These are phyloP conservation scores for Ormia ochracea DNA, from an alignment of 2,888 invertebrate species.

Conservation along the genomic window DNA sequence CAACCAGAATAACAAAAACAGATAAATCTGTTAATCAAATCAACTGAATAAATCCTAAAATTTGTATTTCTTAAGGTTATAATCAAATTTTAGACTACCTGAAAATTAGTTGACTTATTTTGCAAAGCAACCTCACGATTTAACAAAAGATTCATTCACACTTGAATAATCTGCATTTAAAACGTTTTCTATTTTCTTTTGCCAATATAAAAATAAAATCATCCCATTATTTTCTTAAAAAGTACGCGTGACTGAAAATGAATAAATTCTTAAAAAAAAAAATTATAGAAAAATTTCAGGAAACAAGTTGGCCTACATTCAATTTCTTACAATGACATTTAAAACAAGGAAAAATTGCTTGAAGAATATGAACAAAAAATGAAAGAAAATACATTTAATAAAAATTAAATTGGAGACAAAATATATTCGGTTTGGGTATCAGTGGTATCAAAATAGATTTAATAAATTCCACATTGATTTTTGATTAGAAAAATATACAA, in stretches of 20 bases:
- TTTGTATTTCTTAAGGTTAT: not conserved
- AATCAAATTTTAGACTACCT: not conserved
- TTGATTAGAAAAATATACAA: too few relatives aligned
- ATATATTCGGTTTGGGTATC: too few relatives aligned
- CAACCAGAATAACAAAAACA: not conserved
- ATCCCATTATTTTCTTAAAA: not conserved
- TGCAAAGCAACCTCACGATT: not conserved
- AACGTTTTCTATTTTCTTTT: constrained; percentile 25
- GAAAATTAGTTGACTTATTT: not conserved
- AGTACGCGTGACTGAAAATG: constrained; percentile 24
- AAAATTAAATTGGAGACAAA: too few relatives aligned
- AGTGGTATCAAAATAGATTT: too few relatives aligned
- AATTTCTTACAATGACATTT: constrained; percentile 27
- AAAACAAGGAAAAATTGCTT: constrained; percentile 7
- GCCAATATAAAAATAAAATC: constrained; percentile 4
- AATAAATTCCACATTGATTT: too few relatives aligned
- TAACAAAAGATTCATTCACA: constrained; percentile 52
- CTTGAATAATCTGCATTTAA: constrained; percentile 38
- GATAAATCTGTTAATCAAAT: constrained; percentile 28
- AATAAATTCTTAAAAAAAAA: constrained; percentile 4
- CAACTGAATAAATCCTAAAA: constrained; percentile 29
- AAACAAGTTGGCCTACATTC: constrained; percentile 36
- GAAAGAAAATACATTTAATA: too few relatives aligned
- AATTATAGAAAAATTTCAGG: not conserved
- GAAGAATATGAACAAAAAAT: too few relatives aligned